Evolutionary conservation across 2,797 vertebrate species (phyloP).

Genomic region (Myotis myotis): DNA sequence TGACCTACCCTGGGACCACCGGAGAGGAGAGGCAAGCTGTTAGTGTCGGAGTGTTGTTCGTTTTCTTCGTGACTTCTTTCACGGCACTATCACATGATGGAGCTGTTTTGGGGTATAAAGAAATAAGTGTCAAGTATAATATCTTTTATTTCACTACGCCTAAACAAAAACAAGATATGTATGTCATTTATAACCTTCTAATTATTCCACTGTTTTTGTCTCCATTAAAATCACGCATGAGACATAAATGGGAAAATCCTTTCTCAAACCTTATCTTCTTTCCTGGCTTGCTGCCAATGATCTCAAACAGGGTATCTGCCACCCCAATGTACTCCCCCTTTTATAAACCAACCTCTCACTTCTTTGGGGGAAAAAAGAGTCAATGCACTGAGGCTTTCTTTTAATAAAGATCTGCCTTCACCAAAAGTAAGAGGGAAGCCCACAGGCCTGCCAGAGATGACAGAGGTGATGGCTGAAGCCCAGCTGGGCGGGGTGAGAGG

Average conservation of each 20-base stretch:
- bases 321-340: accelerated
- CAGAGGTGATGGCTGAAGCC: neutral
- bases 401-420: neutral
- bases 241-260: neutral
- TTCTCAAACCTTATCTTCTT: neutral
- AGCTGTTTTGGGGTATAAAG: constrained; percentile 80
- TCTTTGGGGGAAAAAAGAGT: neutral
- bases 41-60: constrained; percentile 83
- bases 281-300: neutral
- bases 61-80: constrained; percentile 82
- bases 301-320: neutral
- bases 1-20: constrained; percentile 87
- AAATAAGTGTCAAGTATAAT: constrained; percentile 31
- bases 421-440: neutral
- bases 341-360: neutral
- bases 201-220: neutral
- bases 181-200: neutral
- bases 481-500: neutral
- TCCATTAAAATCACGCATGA: neutral
- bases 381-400: neutral
- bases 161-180: neutral
- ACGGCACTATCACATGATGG: constrained; percentile 82
- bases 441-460: neutral
- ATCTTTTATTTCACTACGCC: neutral
- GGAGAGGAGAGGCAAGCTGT: constrained; percentile 88